Conservation (phyloP, 2,888 invertebrate species). For the Nemotelus pantherinus region DNA sequence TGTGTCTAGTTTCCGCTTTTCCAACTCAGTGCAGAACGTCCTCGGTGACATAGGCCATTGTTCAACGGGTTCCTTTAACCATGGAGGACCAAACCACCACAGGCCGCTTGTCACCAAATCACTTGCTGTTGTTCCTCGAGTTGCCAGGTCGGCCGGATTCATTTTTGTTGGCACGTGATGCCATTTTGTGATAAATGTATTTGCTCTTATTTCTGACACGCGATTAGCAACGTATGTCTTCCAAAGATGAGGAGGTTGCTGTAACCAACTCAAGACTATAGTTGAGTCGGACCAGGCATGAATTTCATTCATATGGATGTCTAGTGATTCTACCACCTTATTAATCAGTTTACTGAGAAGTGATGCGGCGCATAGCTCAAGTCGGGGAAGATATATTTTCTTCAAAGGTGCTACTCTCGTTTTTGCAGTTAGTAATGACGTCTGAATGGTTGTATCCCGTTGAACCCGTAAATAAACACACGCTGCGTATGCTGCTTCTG, state of each 20-base stretch:
- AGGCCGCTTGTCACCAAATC: neutral
- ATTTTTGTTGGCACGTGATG: neutral
- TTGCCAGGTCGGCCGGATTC: neutral
- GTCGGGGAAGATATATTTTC: too few relatives aligned
- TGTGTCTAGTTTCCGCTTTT: too few relatives aligned
- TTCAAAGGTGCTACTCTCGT: too few relatives aligned
- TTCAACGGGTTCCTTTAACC: neutral
- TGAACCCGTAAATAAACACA: slow-evolving; percentile 46
- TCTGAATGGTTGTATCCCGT: too few relatives aligned
- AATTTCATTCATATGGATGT: neutral
- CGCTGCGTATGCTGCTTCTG: slow-evolving; percentile 50
- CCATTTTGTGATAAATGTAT: neutral
- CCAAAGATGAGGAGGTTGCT: neutral
- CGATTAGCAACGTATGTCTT: slow-evolving; percentile 11
- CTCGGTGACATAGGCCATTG: neutral
- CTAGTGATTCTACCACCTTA: slow-evolving; percentile 27
- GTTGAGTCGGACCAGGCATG: too few relatives aligned
- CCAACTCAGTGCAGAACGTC: too few relatives aligned
- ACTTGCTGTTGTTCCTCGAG: neutral
- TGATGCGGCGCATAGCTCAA: too few relatives aligned
- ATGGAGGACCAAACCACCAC: neutral
- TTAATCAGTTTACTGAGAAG: slow-evolving; percentile 36
- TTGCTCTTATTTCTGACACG: too few relatives aligned
- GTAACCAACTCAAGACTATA: too few relatives aligned
- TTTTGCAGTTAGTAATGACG: too few relatives aligned